Base-by-base conservation (phyloP, 2,113 vertebrate genomes). In the Aplodontia rufa region DNA sequence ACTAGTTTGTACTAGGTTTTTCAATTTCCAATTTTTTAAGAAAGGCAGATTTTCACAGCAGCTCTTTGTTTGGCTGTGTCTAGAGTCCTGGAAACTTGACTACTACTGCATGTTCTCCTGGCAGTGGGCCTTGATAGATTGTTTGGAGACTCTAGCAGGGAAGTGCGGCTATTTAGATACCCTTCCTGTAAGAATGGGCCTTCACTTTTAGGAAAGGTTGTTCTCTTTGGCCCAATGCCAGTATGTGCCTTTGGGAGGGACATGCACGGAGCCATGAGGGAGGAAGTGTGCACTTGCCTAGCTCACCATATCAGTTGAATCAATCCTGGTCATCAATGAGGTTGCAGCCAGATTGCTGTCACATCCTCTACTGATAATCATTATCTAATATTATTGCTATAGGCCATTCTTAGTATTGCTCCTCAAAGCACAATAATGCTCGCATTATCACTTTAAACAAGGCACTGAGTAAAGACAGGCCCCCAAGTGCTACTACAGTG, bases 321-420 rank as follows among this genome's bases (percentile, higher is more conserved):
- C 40, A 45, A 60, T 32, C 14, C 26, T 72, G 40, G 32, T 32
- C 1, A 28, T 85, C 71, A 28, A 0, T 53, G 69, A 60, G 19
- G 8, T 64, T 12, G 1, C 8, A 84, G 12, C 45, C 35, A 72
- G 45, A 32, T 83, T 24, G 2, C 55, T 35, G 5, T 45, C 47
- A 45, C 5, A n/a, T 75, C 10, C 8, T 97, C 58, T 66, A 89
- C 68, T 95, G 37, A 89, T 86, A 94, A 91, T 97, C 97, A 95
- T 95, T 92, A 51, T 47, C 79, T 87, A 94, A 95, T 96, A 94
- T 82, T 78, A 72, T 49, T 93, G 6, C 96, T 88, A 1, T 7
- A 74, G 83, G 58, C 82, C 58, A 91, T 85, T 94, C 96, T 97
- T 96, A 87, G 75, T 93, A 80, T 96, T 96, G 60, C 47, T 95